Conservation (phyloP, 2,888 invertebrate genomes). For the Pilophorus perplexus region DNA sequence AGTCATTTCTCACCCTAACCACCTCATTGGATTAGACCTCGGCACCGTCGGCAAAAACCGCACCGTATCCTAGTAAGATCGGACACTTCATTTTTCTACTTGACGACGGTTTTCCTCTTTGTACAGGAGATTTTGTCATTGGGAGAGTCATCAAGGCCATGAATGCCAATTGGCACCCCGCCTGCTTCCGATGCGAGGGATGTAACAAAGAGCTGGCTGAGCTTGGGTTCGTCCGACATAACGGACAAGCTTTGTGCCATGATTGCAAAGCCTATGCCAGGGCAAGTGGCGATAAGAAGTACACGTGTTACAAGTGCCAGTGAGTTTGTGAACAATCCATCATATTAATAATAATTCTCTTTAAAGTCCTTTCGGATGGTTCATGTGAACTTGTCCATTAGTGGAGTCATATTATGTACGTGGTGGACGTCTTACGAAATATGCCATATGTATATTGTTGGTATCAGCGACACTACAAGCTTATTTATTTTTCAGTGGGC, state of each 20-base stretch:
- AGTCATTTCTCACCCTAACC: too few relatives aligned
- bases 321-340: too few relatives aligned
- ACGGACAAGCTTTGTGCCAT: conserved; percentile 83
- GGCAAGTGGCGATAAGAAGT: conserved; percentile 90
- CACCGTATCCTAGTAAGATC: too few relatives aligned
- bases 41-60: too few relatives aligned
- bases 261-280: conserved; percentile 95
- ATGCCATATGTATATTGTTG: too few relatives aligned
- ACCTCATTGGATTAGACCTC: too few relatives aligned
- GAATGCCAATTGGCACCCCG: conserved; percentile 98
- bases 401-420: too few relatives aligned
- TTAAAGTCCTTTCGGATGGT: conserved; percentile 3
- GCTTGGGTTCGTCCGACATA: conserved; percentile 93
- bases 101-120: not conserved
- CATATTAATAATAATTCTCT: not conserved
- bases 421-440: too few relatives aligned
- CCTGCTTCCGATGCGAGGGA: conserved; percentile 94
- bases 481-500: conserved; percentile 65
- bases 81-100: too few relatives aligned
- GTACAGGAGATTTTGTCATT: conserved; percentile 80
- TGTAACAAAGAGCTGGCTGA: conserved; percentile 91
- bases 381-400: conserved; percentile 55
- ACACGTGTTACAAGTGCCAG: conserved; percentile 98
- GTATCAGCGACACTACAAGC: too few relatives aligned
- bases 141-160: conserved; percentile 99